Evolutionary conservation across 30 jellyfish, hydroid and myxozoan genomes (phyloP).

Genomic region (Chironex yamaguchii): DNA sequence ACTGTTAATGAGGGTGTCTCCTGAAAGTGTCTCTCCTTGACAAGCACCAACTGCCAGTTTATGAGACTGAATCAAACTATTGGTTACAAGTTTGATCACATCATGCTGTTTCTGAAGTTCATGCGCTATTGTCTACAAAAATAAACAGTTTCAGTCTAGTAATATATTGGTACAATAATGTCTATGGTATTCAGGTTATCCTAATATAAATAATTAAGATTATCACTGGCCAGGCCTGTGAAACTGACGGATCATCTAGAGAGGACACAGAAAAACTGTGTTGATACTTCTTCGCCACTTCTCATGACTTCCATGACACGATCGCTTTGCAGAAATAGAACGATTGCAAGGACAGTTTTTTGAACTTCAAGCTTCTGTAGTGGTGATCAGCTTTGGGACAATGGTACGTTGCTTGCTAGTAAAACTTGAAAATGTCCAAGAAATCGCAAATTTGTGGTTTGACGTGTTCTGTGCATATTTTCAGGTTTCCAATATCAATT

Average conservation of each 20-base stretch:
- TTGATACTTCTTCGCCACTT: constrained; percentile 83
- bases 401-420: constrained; percentile 37
- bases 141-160: no score
- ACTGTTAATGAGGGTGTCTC: constrained; percentile 80
- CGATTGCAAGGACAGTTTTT: constrained; percentile 32
- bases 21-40: constrained; percentile 67
- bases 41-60: constrained; percentile 65
- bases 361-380: constrained; percentile 56
- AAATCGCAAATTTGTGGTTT: no score
- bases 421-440: neutral
- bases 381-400: constrained; percentile 69
- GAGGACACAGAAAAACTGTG: neutral
- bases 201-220: no score
- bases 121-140: constrained; percentile 78
- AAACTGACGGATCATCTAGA: neutral
- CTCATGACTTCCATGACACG: constrained; percentile 95
- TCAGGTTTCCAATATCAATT: no score
- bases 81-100: constrained; percentile 82
- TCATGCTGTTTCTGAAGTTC: constrained; percentile 90
- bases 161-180: no score
- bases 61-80: constrained; percentile 76
- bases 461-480: no score
- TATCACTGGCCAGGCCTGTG: no score
- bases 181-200: no score
- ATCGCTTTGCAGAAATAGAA: constrained; percentile 80